A percentile compares a stretch with the other conserved stretches of the same genome.
Evolutionary conservation across 1,140 invertebrate genomes (phyloP).

Genomic region (Chlorops oryzae): DNA sequence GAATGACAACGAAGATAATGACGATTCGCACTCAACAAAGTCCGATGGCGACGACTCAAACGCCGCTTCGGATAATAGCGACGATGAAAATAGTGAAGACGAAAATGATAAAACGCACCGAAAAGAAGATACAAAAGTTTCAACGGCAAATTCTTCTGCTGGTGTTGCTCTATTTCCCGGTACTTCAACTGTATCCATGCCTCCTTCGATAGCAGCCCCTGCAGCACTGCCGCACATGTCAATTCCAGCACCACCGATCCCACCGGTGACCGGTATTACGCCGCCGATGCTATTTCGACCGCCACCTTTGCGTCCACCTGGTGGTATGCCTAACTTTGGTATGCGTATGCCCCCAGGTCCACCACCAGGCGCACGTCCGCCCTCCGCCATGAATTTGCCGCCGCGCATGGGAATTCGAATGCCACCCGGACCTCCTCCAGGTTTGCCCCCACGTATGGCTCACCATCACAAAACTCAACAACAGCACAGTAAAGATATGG

Average conservation of each 20-base stretch:
- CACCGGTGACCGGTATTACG: constrained; percentile 31
- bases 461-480: constrained; percentile 42
- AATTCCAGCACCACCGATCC: constrained; percentile 22
- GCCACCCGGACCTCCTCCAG: constrained; percentile 65
- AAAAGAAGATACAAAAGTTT: constrained; percentile 23
- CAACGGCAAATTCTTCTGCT: neutral
- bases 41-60: constrained; percentile 38
- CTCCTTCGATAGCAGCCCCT: constrained; percentile 19
- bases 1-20: constrained; percentile 18
- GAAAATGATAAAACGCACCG: constrained; percentile 18
- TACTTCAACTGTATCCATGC: constrained; percentile 13
- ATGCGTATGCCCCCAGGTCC: constrained; percentile 56
- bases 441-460: constrained; percentile 50
- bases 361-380: constrained; percentile 57
- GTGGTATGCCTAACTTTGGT: constrained; percentile 36
- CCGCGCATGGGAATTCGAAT: constrained; percentile 47
- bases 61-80: constrained; percentile 1
- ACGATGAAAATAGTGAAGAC: constrained; percentile 15
- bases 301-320: constrained; percentile 53
- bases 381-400: constrained; percentile 54
- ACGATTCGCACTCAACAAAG: constrained; percentile 32
- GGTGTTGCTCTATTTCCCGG: neutral
- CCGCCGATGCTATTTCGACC: constrained; percentile 55
- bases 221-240: constrained; percentile 35
- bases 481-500: constrained; percentile 47